These are phyloP conservation scores for Stegodyphus dumicola DNA, from an alignment of 1,140 invertebrate species.

Conservation along the genomic window DNA sequence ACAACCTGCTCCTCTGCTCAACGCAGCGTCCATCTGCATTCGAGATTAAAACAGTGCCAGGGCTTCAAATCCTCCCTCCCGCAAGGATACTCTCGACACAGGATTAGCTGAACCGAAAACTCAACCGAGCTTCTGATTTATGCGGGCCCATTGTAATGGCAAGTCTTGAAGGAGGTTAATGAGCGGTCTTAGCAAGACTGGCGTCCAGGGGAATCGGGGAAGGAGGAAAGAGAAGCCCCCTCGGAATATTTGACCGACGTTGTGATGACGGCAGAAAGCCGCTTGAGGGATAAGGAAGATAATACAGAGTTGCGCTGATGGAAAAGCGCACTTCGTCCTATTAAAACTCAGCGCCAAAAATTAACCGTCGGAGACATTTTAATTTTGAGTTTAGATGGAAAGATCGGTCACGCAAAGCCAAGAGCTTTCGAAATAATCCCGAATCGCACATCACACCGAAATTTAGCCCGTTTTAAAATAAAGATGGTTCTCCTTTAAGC, in stretches of 20 bases:
- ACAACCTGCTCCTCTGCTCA: constrained; percentile 2
- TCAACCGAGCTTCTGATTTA: constrained; percentile 33
- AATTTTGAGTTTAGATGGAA: too few relatives aligned
- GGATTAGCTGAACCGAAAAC: constrained; percentile 36
- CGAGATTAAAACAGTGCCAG: too few relatives aligned
- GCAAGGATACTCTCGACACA: constrained; percentile 10
- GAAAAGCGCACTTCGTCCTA: not conserved
- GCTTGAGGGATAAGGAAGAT: not conserved
- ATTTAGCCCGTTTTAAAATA: too few relatives aligned
- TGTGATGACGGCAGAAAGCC: not conserved
- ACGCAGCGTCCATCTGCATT: not conserved
- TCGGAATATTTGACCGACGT: not conserved
- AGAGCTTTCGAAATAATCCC: too few relatives aligned
- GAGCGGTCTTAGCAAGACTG: not conserved
- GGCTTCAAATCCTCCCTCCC: not conserved
- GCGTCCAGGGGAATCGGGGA: not conserved
- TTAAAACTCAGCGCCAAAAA: too few relatives aligned
- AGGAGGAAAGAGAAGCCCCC: not conserved
- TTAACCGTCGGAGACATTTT: too few relatives aligned
- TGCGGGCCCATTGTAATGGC: constrained; percentile 11
- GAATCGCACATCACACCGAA: too few relatives aligned
- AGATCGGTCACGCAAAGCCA: too few relatives aligned
- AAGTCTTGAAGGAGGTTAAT: constrained; percentile 11
- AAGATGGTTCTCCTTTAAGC: too few relatives aligned
- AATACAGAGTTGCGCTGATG: not conserved